These are phyloP conservation scores for Xenopus borealis DNA, from an alignment of 2,113 vertebrate species.

Conservation along the genomic window DNA sequence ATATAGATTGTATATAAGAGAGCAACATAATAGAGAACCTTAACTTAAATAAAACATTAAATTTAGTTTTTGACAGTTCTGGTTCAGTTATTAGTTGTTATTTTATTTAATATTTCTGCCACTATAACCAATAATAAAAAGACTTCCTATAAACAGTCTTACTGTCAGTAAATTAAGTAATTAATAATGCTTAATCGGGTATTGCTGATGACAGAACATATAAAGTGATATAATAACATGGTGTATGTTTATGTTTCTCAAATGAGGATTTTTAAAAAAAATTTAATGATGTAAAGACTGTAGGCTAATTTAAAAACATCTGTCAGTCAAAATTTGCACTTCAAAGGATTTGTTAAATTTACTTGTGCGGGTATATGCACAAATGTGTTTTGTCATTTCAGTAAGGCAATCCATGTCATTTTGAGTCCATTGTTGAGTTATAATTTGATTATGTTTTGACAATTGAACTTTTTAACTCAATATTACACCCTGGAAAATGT, in stretches of 20 bases:
- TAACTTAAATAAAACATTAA: too few species aligned
- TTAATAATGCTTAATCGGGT: constrained; percentile 4
- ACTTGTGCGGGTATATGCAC: constrained; percentile 24
- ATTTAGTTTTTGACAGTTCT: background rate
- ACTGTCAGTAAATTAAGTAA: background rate
- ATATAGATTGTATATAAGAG: too few species aligned
- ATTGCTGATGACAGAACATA: background rate
- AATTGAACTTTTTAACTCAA: too few species aligned
- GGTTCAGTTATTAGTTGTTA: background rate
- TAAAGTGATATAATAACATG: background rate
- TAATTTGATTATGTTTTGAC: too few species aligned
- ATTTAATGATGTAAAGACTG: constrained; percentile 18
- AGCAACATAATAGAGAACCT: too few species aligned
- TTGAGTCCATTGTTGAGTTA: constrained; percentile 17
- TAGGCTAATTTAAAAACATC: constrained; percentile 31
- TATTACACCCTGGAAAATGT: too few species aligned
- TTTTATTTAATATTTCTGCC: background rate
- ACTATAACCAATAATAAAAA: background rate
- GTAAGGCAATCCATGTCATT: constrained; percentile 9
- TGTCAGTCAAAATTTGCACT: constrained; percentile 41
- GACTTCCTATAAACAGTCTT: too few species aligned
- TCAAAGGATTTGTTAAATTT: constrained; percentile 32
- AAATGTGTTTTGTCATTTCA: constrained; percentile 11
- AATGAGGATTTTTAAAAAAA: constrained; percentile 7
- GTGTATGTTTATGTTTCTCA: background rate